Evolutionary conservation across 2,113 vertebrate species (phyloP).

Genomic region (Pogona vitticeps): DNA sequence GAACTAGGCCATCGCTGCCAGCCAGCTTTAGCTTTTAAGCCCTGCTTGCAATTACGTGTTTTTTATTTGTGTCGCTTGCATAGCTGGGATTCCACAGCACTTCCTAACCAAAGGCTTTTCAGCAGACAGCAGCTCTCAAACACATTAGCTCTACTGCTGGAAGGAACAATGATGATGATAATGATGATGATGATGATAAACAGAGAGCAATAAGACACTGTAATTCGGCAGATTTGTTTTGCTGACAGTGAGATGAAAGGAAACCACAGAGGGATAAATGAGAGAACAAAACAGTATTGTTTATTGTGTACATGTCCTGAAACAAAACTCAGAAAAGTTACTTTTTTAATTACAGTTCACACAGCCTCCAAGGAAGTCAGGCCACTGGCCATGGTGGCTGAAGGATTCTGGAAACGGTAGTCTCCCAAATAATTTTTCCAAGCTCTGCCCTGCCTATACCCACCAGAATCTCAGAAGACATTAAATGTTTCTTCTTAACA

Average conservation of each 20-base stretch:
- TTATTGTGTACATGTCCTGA: too few species aligned
- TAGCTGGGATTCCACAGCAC: neutral
- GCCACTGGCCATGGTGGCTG: too few species aligned
- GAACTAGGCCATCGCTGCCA: neutral
- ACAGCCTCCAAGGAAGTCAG: too few species aligned
- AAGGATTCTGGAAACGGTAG: neutral
- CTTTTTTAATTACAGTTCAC: too few species aligned
- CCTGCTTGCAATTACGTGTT: neutral
- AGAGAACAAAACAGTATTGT: neutral
- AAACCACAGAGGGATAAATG: neutral
- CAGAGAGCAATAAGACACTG: slow-evolving; percentile 10
- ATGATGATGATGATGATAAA: neutral
- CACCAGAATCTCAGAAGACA: neutral
- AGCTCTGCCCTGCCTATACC: neutral
- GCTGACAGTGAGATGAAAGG: slow-evolving; percentile 42
- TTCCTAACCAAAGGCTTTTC: slow-evolving; percentile 5
- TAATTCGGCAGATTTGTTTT: slow-evolving; percentile 40
- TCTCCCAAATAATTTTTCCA: neutral
- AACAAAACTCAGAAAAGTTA: too few species aligned
- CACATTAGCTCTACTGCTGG: neutral
- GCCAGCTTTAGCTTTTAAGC: neutral
- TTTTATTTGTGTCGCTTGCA: neutral
- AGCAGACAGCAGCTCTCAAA: neutral
- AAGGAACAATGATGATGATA: neutral
- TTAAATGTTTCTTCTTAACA: neutral